Percentiles rank a stretch among this genome's conserved stretches.
phyloP scores from a whole-genome alignment of 2,797 vertebrate genomes.

The Ptychadena robeensis region DNA sequence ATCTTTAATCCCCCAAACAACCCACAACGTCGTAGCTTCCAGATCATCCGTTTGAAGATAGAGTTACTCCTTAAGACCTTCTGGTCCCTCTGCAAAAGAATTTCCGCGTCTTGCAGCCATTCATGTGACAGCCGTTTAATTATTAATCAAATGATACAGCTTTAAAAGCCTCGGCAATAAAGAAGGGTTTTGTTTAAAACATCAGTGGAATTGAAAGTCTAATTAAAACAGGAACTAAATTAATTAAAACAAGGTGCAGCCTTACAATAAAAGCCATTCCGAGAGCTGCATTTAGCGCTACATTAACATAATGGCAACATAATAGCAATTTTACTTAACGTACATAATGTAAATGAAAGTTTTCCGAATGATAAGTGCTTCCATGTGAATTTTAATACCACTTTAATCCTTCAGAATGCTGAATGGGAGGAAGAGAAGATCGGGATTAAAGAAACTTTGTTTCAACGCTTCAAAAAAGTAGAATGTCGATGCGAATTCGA shows the following conservation, averaged over 20 bases:
- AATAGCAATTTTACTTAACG: slow-evolving; percentile 57
- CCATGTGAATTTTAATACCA: slow-evolving; percentile 53
- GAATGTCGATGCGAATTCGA: slow-evolving; percentile 5
- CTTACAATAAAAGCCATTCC: slow-evolving; percentile 27
- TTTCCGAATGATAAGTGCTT: slow-evolving; percentile 19
- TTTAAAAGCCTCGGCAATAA: slow-evolving; percentile 40
- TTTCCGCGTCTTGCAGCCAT: neutral
- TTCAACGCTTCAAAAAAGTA: slow-evolving; percentile 1
- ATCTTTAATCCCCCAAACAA: neutral
- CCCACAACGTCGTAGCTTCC: too few species aligned
- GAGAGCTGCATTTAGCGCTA: slow-evolving; percentile 26
- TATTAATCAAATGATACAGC: slow-evolving; percentile 36
- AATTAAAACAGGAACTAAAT: slow-evolving; percentile 48
- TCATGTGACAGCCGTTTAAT: neutral
- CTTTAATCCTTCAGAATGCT: slow-evolving; percentile 49
- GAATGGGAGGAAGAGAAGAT: slow-evolving; percentile 37
- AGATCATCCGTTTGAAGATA: neutral
- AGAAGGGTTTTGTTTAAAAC: slow-evolving; percentile 56
- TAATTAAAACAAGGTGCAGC: slow-evolving; percentile 40
- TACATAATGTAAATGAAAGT: slow-evolving; percentile 46
- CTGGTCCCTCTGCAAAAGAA: neutral
- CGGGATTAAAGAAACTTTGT: slow-evolving; percentile 22
- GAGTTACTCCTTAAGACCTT: neutral
- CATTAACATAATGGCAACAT: slow-evolving; percentile 49
- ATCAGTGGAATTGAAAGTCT: slow-evolving; percentile 50